Percentiles rank a stretch among this genome's conserved stretches.
These are phyloP conservation scores for Gallirallus australis DNA, from an alignment of 2,797 vertebrate genomes.

Conservation along the genomic window DNA sequence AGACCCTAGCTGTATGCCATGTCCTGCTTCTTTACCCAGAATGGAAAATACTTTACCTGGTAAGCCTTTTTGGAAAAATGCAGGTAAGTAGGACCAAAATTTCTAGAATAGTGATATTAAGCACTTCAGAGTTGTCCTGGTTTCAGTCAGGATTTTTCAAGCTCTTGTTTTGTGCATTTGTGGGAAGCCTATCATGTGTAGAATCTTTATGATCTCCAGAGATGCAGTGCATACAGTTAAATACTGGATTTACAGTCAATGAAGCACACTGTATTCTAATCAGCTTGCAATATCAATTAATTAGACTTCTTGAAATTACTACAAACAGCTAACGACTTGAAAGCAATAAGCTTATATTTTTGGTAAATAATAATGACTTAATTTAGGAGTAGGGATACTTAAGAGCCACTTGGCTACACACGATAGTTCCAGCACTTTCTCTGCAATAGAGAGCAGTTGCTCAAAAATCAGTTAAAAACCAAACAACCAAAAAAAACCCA, in stretches of 20 bases:
- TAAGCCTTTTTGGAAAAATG: not conserved
- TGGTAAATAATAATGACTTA: not conserved
- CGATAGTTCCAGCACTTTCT: not conserved
- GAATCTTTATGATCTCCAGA: not conserved
- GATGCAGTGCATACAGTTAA: not conserved
- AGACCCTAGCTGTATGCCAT: not conserved
- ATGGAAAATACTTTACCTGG: not conserved
- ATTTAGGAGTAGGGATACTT: not conserved
- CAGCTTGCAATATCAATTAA: not conserved
- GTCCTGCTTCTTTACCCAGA: not conserved
- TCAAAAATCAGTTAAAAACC: not conserved
- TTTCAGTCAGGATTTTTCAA: not conserved
- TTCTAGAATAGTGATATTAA: not conserved
- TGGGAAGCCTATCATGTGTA: not conserved
- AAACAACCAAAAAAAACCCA: not conserved
- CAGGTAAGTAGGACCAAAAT: not conserved
- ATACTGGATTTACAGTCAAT: not conserved
- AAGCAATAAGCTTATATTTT: not conserved
- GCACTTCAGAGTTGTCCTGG: not conserved
- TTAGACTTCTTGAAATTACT: not conserved
- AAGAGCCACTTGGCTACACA: not conserved
- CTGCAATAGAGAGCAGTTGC: not conserved
- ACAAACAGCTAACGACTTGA: conserved; percentile 21
- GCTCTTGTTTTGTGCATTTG: not conserved
- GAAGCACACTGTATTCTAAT: not conserved